phyloP scores from a whole-genome alignment of 2,797 vertebrate species.

The Huso huso region DNA sequence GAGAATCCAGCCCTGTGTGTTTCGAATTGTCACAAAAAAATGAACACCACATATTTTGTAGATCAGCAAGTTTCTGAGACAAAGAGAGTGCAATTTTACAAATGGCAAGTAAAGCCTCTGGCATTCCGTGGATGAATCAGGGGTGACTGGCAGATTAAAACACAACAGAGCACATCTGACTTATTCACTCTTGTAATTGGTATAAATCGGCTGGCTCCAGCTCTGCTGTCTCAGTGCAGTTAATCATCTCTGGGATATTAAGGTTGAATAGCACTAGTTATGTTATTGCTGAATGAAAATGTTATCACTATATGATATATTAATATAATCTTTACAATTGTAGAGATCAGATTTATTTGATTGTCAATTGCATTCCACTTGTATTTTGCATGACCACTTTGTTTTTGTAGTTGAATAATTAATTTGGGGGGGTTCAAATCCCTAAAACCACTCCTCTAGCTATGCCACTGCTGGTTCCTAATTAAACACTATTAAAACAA shows the following conservation, averaged over 20 bases:
- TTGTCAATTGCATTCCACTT: too few species aligned
- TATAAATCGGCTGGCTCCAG: slow-evolving; percentile 31
- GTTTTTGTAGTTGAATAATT: too few species aligned
- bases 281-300: slow-evolving; percentile 27
- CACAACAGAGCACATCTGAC: slow-evolving; percentile 7
- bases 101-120: slow-evolving; percentile 1
- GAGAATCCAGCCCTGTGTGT: too few species aligned
- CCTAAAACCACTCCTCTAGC: too few species aligned
- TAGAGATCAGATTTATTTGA: too few species aligned
- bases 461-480: too few species aligned
- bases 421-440: too few species aligned
- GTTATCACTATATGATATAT: slow-evolving; percentile 3
- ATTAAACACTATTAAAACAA: too few species aligned
- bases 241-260: slow-evolving; percentile 28
- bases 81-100: slow-evolving; percentile 20
- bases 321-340: slow-evolving; percentile 19
- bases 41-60: too few species aligned
- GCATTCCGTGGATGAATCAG: slow-evolving; percentile 28
- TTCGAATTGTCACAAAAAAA: too few species aligned
- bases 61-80: too few species aligned
- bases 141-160: slow-evolving; percentile 21
- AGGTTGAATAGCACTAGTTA: slow-evolving; percentile 29
- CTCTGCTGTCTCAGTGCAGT: slow-evolving; percentile 21
- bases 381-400: too few species aligned
- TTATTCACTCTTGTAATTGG: slow-evolving; percentile 26